Evolutionary conservation across 2,888 invertebrate genomes (phyloP), one percentile per base, ranked within the genome.

Genomic region (Flexamia atlantica): DNA sequence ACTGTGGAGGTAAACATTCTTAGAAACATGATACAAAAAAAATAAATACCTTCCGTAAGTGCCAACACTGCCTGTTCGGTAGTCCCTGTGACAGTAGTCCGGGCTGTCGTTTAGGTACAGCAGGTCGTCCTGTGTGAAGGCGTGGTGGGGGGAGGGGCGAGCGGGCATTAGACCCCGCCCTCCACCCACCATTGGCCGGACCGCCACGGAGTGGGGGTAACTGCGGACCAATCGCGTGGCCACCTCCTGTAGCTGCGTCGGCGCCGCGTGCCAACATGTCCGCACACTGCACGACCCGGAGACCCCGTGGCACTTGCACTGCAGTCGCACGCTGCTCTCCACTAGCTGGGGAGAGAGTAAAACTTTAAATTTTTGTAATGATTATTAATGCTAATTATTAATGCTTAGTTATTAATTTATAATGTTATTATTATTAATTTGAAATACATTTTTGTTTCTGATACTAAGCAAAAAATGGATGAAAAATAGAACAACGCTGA

Each of bases 301-400:
- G 83, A 96, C 95, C 50, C 96, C 96, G 90, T 96, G 96, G 88
- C 96, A 96, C 89, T 96, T 96, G 92, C 96, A 96, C 89, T 95
- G 92, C 88, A 92, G 91, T 68, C 90, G 90, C 84, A 94, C 88
- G 86, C 93, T 93, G 86, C 92, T 91, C 68, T 91, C 91, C 85
- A 95, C 94, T 84, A 36, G 36, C 36, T 36, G 36, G 36, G 9
- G 9, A 7, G 36, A n/a, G n/a, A n/a, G n/a, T n/a, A n/a, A n/a
- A n/a, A n/a, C n/a, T n/a, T n/a, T n/a, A n/a, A n/a, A n/a, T n/a
- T n/a, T n/a, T n/a, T n/a, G n/a, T n/a, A n/a, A n/a, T n/a, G n/a
- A n/a, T n/a, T n/a, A n/a, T n/a, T n/a, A n/a, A n/a, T n/a, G n/a
- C n/a, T n/a, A n/a, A n/a, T n/a, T n/a, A n/a, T n/a, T n/a, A n/a